Evolutionary conservation across 1,140 invertebrate species (phyloP).

Genomic region (Nomia melanderi): DNA sequence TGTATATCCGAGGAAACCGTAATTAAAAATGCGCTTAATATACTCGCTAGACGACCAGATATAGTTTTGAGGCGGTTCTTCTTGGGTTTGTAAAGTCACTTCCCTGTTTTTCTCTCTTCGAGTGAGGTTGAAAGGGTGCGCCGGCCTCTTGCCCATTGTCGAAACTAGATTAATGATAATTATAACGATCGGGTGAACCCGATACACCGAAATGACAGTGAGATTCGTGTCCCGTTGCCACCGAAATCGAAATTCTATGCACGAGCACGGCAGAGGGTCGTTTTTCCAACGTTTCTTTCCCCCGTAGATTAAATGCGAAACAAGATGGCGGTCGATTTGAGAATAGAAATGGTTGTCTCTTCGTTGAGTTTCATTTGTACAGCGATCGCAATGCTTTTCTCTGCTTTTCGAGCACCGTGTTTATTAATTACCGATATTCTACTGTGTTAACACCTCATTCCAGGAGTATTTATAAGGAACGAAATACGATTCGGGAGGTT

Average conservation of each 20-base stretch:
- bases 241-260: too few species aligned
- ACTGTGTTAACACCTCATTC: not conserved
- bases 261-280: too few species aligned
- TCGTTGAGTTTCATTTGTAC: too few species aligned
- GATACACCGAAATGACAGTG: too few species aligned
- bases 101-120: slow-evolving; percentile 53
- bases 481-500: too few species aligned
- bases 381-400: not conserved
- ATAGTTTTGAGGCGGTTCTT: slow-evolving; percentile 23
- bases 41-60: slow-evolving; percentile 50
- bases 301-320: too few species aligned
- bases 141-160: slow-evolving; percentile 51
- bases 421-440: not conserved
- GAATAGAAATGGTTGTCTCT: too few species aligned
- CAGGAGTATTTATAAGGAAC: too few species aligned
- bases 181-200: not conserved
- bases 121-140: slow-evolving; percentile 73
- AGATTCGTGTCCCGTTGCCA: too few species aligned
- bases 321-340: too few species aligned
- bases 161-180: too few species aligned
- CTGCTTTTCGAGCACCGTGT: not conserved
- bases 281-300: not conserved
- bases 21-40: slow-evolving; percentile 51
- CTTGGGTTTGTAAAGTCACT: slow-evolving; percentile 67
- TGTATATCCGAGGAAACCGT: not conserved